A percentile compares a stretch with the other conserved stretches of the same genome.
Evolutionary conservation across 2,113 vertebrate genomes (phyloP).

Genomic region (Megaceryle maxima): DNA sequence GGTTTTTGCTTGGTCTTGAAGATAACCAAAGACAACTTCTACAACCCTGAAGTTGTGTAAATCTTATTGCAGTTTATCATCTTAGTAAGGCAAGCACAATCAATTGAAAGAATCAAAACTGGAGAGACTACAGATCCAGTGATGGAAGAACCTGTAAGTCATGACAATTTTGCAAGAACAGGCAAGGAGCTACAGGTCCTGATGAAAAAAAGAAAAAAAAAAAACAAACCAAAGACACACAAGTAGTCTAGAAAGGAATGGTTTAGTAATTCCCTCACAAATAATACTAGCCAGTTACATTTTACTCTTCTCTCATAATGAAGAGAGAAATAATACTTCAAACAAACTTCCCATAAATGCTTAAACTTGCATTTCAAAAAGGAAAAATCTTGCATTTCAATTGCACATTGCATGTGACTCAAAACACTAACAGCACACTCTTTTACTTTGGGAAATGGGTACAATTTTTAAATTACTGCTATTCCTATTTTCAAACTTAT

Average conservation of each 20-base stretch:
- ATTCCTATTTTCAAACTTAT: neutral
- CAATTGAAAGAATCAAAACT: neutral
- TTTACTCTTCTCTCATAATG: neutral
- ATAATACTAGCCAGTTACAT: neutral
- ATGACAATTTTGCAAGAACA: neutral
- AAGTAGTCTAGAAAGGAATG: neutral
- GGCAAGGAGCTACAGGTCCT: neutral
- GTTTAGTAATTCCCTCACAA: neutral
- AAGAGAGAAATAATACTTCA: neutral
- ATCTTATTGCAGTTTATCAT: neutral
- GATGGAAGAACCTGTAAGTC: neutral
- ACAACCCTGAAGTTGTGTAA: neutral
- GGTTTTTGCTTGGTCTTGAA: neutral
- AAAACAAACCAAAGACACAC: too few species aligned
- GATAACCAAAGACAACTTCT: neutral
- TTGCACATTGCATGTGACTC: neutral
- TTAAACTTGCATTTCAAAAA: neutral
- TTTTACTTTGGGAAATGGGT: neutral
- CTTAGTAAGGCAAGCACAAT: neutral
- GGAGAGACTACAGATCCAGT: neutral
- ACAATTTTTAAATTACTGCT: neutral
- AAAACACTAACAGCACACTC: neutral
- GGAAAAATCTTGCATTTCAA: neutral
- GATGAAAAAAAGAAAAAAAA: neutral
- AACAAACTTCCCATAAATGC: neutral